phyloP scores from a whole-genome alignment of 2,888 invertebrate species.

The Tortrix viridana region DNA sequence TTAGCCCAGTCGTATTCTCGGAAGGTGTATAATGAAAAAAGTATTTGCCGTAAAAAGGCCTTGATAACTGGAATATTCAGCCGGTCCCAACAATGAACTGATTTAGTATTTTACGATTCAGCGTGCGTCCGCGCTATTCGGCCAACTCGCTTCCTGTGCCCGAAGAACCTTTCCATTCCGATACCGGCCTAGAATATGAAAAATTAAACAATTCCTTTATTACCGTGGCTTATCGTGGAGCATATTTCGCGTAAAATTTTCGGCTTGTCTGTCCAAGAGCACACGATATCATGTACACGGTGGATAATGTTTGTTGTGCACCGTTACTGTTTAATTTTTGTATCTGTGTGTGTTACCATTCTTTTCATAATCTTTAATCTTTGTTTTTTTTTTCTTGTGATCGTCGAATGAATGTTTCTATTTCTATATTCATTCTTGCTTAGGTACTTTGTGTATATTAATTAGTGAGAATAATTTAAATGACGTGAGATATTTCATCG shows the following conservation, averaged over 20 bases:
- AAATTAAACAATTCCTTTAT: constrained; percentile 55
- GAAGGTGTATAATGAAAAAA: constrained; percentile 51
- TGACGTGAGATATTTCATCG: constrained; percentile 47
- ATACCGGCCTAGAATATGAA: constrained; percentile 58
- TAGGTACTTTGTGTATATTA: too few species aligned
- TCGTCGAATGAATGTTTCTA: too few species aligned
- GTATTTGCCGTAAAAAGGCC: constrained; percentile 56
- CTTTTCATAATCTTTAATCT: too few species aligned
- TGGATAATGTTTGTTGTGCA: too few species aligned
- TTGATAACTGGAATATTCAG: constrained; percentile 68
- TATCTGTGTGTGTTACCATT: too few species aligned
- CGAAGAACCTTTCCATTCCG: constrained; percentile 54
- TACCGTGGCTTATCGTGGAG: constrained; percentile 56
- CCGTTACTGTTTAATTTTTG: too few species aligned
- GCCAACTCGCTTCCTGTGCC: constrained; percentile 59
- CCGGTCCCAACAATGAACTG: constrained; percentile 70
- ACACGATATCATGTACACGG: constrained; percentile 43
- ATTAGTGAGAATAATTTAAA: too few species aligned
- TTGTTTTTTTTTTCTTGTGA: too few species aligned
- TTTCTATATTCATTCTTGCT: too few species aligned
- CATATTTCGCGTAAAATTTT: constrained; percentile 47
- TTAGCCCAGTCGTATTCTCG: constrained; percentile 8
- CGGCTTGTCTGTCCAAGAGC: too few species aligned
- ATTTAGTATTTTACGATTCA: constrained; percentile 76
- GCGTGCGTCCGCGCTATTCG: constrained; percentile 67